These are phyloP conservation scores for Holothuria glaberrima DNA, from an alignment of 35 echinoderm and acorn worm genomes.

Conservation along the genomic window DNA sequence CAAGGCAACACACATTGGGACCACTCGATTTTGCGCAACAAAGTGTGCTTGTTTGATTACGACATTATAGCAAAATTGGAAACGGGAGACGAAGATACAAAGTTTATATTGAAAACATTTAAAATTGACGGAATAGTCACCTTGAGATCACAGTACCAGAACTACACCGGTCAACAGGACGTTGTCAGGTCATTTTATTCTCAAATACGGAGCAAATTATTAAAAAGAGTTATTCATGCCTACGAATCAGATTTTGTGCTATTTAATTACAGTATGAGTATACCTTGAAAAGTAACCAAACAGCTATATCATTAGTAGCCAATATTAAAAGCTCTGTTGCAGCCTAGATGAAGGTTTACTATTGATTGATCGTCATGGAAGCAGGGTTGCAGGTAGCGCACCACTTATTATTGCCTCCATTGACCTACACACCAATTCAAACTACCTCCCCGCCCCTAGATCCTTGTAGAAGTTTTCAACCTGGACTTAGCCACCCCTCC, in stretches of 20 bases:
- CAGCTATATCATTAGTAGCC: no score
- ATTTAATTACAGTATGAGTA: conserved; percentile 29
- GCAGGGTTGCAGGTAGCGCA: no score
- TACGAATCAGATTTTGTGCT: conserved; percentile 24
- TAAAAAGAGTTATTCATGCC: not conserved
- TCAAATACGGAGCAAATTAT: conserved; percentile 5
- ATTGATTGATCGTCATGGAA: no score
- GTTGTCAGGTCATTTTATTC: conserved; percentile 11
- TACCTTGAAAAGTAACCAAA: not conserved
- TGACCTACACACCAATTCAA: no score
- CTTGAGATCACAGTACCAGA: not conserved
- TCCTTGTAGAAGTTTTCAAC: no score
- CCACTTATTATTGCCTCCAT: no score
- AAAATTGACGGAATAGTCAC: not conserved
- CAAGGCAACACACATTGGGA: conserved; percentile 40
- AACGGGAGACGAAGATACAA: conserved; percentile 20
- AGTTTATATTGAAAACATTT: conserved; percentile 16
- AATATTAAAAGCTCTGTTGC: no score
- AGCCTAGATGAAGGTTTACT: no score
- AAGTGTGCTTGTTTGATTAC: conserved; percentile 4
- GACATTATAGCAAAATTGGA: conserved; percentile 31
- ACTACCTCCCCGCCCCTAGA: no score
- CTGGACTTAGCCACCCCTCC: no score
- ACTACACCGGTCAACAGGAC: not conserved
- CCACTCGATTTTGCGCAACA: not conserved